A percentile compares a stretch with the other conserved stretches of the same genome.
Conservation (phyloP, 1,140 invertebrate species). For the Nebria ingens region DNA sequence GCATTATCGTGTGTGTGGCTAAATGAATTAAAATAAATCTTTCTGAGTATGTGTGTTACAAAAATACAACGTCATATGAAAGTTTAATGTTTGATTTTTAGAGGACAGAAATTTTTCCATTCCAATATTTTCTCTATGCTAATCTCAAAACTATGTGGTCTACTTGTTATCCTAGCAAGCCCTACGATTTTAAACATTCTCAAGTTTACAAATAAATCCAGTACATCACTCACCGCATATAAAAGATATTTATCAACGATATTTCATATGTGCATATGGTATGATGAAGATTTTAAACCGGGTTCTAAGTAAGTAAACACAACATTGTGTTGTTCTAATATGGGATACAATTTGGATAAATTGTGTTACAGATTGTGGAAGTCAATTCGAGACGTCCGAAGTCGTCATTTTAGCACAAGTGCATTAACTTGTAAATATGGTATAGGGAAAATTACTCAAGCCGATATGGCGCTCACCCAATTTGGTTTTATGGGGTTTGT, state of each 20-base stretch:
- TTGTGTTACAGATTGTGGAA: slow-evolving; percentile 43
- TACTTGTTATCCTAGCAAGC: slow-evolving; percentile 50
- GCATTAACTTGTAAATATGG: slow-evolving; percentile 37
- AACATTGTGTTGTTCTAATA: slow-evolving; percentile 14
- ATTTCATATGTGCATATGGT: slow-evolving; percentile 63
- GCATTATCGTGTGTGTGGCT: not conserved
- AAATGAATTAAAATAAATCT: no score
- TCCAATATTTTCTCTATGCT: slow-evolving; percentile 48
- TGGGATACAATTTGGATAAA: slow-evolving; percentile 13
- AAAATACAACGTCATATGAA: no score
- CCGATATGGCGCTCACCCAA: slow-evolving; percentile 74
- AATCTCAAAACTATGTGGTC: slow-evolving; percentile 47
- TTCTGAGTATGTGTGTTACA: no score
- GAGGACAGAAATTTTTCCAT: slow-evolving; percentile 53
- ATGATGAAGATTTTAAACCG: slow-evolving; percentile 47
- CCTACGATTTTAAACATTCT: slow-evolving; percentile 52
- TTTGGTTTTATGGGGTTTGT: slow-evolving; percentile 78
- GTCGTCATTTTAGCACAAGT: slow-evolving; percentile 50
- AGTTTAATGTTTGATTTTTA: slow-evolving; percentile 30
- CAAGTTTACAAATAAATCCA: slow-evolving; percentile 53
- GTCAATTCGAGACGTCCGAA: slow-evolving; percentile 54
- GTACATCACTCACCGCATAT: slow-evolving; percentile 52
- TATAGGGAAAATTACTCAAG: slow-evolving; percentile 48
- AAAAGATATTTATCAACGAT: slow-evolving; percentile 64
- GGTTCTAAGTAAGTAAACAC: slow-evolving; percentile 39